Conservation (phyloP, 2,888 invertebrate genomes). For the Aphrophora alni region DNA sequence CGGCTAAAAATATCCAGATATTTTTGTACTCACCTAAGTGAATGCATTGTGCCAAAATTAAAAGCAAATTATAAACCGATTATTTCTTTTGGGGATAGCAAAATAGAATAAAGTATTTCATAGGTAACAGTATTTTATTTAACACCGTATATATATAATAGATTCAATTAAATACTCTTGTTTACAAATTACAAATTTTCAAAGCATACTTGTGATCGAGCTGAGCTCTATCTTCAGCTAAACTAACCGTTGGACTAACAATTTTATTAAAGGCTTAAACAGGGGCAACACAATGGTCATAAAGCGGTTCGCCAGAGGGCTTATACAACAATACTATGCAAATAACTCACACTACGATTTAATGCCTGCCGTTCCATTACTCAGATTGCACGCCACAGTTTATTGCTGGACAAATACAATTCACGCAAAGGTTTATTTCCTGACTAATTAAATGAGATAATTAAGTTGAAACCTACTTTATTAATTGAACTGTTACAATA, state of each 20-base stretch:
- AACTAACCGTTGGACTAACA: background rate
- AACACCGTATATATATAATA: no score
- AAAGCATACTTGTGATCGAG: background rate
- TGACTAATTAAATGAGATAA: background rate
- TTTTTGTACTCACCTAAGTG: no score
- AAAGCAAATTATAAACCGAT: no score
- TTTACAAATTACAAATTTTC: no score
- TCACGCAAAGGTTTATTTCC: background rate
- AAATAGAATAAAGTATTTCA: no score
- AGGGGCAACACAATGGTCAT: background rate
- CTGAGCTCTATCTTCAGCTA: background rate
- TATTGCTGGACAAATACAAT: background rate
- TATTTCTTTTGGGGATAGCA: no score
- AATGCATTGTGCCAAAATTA: no score
- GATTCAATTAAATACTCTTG: no score
- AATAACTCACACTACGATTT: background rate
- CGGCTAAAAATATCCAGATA: no score
- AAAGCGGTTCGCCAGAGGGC: background rate
- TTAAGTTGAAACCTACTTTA: background rate
- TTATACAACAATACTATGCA: constrained; percentile 2
- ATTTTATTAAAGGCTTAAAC: background rate
- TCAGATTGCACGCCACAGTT: background rate
- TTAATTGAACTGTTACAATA: no score
- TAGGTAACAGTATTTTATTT: no score
- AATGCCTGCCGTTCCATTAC: background rate